phyloP scores from a whole-genome alignment of 2,888 invertebrate genomes.

The Cryptus viduatorius region DNA sequence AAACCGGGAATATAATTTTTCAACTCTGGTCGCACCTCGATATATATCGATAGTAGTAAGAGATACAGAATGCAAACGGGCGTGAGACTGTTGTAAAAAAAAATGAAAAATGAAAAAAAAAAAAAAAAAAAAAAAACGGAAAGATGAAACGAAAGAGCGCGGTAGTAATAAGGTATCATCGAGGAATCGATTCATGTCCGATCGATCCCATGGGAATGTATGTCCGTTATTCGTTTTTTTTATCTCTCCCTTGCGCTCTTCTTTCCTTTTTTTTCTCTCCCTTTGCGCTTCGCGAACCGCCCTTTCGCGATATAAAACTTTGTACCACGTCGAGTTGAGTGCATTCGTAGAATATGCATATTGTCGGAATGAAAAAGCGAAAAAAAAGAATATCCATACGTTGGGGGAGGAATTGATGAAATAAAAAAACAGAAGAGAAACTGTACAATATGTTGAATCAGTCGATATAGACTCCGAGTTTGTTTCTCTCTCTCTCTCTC shows the following conservation, averaged over 20 bases:
- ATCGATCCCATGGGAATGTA: conserved; percentile 57
- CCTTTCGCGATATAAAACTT: conserved; percentile 63
- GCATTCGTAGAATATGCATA: conserved; percentile 52
- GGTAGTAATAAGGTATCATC: conserved; percentile 58
- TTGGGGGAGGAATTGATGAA: not conserved
- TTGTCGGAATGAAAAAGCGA: conserved; percentile 27
- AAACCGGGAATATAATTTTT: conserved; percentile 8
- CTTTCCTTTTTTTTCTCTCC: conserved; percentile 27
- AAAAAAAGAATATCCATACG: not conserved
- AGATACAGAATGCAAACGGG: conserved; percentile 29
- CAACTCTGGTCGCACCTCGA: conserved; percentile 9
- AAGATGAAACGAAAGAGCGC: conserved; percentile 19
- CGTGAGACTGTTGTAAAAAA: conserved; percentile 20
- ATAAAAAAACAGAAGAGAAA: conserved; percentile 41
- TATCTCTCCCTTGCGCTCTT: conserved; percentile 15
- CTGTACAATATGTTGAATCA: conserved; percentile 61
- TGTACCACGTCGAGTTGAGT: conserved; percentile 45
- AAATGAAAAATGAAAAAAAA: not conserved
- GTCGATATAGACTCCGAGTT: conserved; percentile 37
- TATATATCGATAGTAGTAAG: not conserved
- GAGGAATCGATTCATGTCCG: conserved; percentile 60
- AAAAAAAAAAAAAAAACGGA: conserved; percentile 1
- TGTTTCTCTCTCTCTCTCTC: conserved; percentile 11
- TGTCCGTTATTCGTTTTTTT: conserved; percentile 49
- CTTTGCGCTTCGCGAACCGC: conserved; percentile 53